Percentiles rank a stretch among this genome's conserved stretches.
Conservation (phyloP, 2,797 vertebrate genomes). For the Brachyrhaphis roseni region DNA sequence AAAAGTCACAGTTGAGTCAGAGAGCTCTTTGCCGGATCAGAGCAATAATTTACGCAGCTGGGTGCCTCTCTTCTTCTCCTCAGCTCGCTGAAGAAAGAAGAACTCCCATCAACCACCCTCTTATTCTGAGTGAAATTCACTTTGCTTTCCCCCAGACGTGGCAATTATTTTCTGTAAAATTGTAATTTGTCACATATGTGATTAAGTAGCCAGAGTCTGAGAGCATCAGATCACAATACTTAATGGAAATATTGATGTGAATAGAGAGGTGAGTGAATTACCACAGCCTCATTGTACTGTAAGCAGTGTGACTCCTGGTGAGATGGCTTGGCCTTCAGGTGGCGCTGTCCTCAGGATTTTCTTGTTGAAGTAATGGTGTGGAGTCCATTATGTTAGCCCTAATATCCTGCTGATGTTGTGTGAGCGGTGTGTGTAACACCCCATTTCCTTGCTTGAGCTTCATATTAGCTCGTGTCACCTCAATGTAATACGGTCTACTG, state of each 20-base stretch:
- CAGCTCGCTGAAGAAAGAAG: slow-evolving; percentile 15
- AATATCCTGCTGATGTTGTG: slow-evolving; percentile 60
- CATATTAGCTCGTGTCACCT: slow-evolving; percentile 35
- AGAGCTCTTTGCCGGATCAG: slow-evolving; percentile 18
- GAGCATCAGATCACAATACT: slow-evolving; percentile 22
- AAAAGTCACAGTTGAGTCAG: slow-evolving; percentile 32
- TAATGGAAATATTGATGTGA: slow-evolving; percentile 16
- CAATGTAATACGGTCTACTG: slow-evolving; percentile 14
- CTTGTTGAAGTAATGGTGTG: slow-evolving; percentile 71
- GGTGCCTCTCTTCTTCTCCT: slow-evolving; percentile 11
- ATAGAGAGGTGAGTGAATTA: slow-evolving; percentile 20
- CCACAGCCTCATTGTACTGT: slow-evolving; percentile 6
- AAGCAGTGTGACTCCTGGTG: slow-evolving; percentile 26
- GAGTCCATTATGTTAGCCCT: slow-evolving; percentile 70
- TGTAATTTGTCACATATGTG: slow-evolving; percentile 10
- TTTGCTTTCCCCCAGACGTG: neutral
- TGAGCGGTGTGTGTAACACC: slow-evolving; percentile 50
- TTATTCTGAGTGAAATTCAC: slow-evolving; percentile 9
- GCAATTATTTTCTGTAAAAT: slow-evolving; percentile 8
- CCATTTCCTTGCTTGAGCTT: slow-evolving; percentile 59
- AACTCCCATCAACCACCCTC: slow-evolving; percentile 9
- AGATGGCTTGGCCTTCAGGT: slow-evolving; percentile 54
- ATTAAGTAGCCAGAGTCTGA: slow-evolving; percentile 15
- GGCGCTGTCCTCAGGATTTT: slow-evolving; percentile 51
- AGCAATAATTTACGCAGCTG: slow-evolving; percentile 50